Evolutionary conservation across 2,888 invertebrate genomes (phyloP).

Genomic region (Sericinus montela): DNA sequence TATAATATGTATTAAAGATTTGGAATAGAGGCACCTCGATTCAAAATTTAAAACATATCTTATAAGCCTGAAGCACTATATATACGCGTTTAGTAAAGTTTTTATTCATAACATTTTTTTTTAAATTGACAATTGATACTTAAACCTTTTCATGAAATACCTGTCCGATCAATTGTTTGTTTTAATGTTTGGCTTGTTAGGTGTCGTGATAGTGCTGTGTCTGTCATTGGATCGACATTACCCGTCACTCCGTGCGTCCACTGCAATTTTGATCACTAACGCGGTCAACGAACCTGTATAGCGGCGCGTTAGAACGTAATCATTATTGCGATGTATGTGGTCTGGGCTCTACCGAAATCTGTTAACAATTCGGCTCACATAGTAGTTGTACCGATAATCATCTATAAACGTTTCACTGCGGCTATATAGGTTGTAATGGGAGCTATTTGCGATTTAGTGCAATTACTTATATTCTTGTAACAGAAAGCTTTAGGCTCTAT

Average conservation of each 20-base stretch:
- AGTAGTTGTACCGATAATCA: constrained; percentile 9
- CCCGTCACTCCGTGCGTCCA: constrained; percentile 3
- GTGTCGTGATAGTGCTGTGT: neutral
- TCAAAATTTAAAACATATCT: no score
- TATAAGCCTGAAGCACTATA: no score
- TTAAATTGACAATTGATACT: neutral
- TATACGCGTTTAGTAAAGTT: no score
- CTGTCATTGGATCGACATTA: constrained; percentile 11
- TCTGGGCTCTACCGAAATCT: constrained; percentile 6
- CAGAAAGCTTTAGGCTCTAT: neutral
- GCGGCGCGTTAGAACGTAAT: constrained; percentile 19
- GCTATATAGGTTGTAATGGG: neutral
- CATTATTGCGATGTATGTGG: constrained; percentile 14
- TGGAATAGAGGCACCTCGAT: no score
- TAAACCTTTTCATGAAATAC: constrained; percentile 1
- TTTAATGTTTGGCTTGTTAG: constrained; percentile 5
- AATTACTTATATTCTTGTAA: neutral
- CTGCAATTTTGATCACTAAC: constrained; percentile 22
- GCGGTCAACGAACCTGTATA: constrained; percentile 25
- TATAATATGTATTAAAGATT: no score
- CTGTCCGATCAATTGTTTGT: constrained; percentile 9
- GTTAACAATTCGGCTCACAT: constrained; percentile 6
- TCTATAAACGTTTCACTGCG: neutral
- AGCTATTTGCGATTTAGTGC: neutral
- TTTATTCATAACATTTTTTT: no score